These are phyloP conservation scores for Proteles cristata DNA, from an alignment of 2,113 vertebrate genomes.

Conservation along the genomic window DNA sequence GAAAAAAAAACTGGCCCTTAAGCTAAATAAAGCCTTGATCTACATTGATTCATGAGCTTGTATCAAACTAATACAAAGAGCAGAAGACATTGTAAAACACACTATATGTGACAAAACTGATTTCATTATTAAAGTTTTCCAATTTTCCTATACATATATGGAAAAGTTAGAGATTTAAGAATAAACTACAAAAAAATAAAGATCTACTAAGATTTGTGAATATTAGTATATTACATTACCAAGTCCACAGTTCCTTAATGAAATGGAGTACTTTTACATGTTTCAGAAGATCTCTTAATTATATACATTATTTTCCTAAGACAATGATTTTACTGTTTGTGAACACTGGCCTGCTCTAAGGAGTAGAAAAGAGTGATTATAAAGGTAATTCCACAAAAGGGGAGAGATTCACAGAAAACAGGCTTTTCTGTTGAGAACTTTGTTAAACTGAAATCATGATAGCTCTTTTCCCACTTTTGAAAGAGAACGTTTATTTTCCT, in stretches of 20 bases:
- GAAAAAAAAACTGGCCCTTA: neutral
- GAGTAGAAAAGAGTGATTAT: neutral
- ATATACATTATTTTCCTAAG: neutral
- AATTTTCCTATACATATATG: neutral
- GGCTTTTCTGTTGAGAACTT: neutral
- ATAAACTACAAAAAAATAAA: neutral
- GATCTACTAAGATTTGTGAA: neutral
- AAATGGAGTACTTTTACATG: neutral
- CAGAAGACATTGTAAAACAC: neutral
- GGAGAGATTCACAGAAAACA: neutral
- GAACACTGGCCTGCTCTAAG: neutral
- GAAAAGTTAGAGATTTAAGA: neutral
- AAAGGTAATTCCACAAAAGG: neutral
- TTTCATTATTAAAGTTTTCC: neutral
- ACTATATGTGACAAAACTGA: neutral
- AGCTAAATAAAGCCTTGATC: neutral
- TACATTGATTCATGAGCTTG: neutral
- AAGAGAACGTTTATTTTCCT: neutral
- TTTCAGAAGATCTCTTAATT: neutral
- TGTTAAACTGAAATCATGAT: neutral
- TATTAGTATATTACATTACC: neutral
- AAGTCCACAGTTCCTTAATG: neutral
- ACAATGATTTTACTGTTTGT: neutral
- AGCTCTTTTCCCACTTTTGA: neutral
- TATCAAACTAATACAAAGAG: neutral